A percentile compares a stretch with the other conserved stretches of the same genome.
phyloP scores from a whole-genome alignment of 2,888 invertebrate species.

The Clepsis dumicolana region DNA sequence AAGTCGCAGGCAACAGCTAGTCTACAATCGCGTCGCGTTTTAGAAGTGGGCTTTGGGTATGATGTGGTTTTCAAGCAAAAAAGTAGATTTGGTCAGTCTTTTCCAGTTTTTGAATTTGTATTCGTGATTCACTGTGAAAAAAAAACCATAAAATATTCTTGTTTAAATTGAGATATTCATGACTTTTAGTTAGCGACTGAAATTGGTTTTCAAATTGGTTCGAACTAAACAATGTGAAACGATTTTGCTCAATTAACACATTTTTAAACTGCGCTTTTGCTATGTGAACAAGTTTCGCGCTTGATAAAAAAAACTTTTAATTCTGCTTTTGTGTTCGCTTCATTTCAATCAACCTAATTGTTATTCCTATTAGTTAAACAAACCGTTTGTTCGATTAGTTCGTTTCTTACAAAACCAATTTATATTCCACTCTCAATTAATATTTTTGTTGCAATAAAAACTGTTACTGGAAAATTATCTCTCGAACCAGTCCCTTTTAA shows the following conservation, averaged over 20 bases:
- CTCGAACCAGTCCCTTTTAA: background rate
- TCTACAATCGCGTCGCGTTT: too few species aligned
- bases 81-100: too few species aligned
- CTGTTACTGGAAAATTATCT: background rate
- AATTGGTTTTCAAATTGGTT: conserved; percentile 5
- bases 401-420: too few species aligned
- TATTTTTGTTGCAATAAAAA: too few species aligned
- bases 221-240: background rate
- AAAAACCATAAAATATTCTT: background rate
- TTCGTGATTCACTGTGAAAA: background rate
- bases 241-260: background rate
- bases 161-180: conserved; percentile 2
- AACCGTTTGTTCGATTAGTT: too few species aligned
- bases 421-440: too few species aligned
- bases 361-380: too few species aligned
- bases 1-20: too few species aligned
- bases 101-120: background rate
- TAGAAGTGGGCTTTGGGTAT: too few species aligned
- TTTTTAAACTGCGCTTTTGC: background rate
- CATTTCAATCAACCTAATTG: background rate
- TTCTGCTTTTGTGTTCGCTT: background rate
- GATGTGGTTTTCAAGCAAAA: background rate
- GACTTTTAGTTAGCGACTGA: background rate
- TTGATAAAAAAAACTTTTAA: background rate
- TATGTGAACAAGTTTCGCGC: background rate